Conservation (phyloP, 2,888 invertebrate species). For the Cryptocephalus moraei region DNA sequence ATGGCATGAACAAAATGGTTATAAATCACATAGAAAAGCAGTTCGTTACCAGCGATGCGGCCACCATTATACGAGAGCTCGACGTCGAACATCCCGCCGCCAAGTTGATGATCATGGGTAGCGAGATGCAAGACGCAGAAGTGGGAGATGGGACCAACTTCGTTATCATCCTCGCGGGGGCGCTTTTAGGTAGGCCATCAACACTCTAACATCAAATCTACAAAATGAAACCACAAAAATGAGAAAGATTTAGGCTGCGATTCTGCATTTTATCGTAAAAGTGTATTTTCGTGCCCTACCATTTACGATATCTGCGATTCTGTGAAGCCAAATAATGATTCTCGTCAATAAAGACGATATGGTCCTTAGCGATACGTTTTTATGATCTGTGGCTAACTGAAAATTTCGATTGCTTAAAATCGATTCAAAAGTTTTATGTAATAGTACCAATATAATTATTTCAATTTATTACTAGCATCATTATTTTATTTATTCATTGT, state of each 20-base stretch:
- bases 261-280: no score
- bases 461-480: no score
- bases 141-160: constrained; percentile 99
- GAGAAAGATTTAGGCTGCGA: background rate
- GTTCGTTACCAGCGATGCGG: constrained; percentile 98
- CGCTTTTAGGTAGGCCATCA: constrained; percentile 50
- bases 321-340: no score
- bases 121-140: constrained; percentile 97
- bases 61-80: constrained; percentile 90
- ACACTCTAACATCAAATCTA: background rate
- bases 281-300: no score
- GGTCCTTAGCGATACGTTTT: no score
- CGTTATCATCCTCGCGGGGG: constrained; percentile 89
- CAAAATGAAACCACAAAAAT: background rate
- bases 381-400: no score
- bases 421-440: no score
- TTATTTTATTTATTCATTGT: no score
- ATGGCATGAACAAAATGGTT: constrained; percentile 99
- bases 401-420: no score
- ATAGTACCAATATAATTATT: no score
- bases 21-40: constrained; percentile 98
- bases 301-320: no score
- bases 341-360: no score
- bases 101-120: constrained; percentile 89
- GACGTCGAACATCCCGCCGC: constrained; percentile 99